Evolutionary conservation across 2,888 invertebrate species (phyloP), one percentile per base, ranked within the genome.

Genomic region (Macropis europaea): DNA sequence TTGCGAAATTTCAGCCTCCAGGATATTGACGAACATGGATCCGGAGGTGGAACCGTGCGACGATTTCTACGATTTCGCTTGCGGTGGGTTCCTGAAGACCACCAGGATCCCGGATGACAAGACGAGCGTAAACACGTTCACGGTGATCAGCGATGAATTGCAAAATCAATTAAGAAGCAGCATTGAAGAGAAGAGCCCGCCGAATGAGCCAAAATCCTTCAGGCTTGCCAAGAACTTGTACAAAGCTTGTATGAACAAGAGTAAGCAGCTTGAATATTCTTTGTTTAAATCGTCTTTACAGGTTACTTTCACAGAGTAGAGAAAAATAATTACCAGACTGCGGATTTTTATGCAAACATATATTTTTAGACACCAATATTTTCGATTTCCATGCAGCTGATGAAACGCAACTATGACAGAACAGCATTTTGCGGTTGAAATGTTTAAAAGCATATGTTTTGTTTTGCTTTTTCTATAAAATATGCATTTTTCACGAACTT

Each of bases 221-320:
- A 92, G 91, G 59, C 93, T 97, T 66, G 95, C 95, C 13, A 97
- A 97, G 89, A 93, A 94, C 19, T 91, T 97, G 71, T 98, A 96
- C 91, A 93, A 93, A 84, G 94, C 97, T 53, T 98, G 98, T 90
- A 95, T 97, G 94, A 96, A 97, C 88, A 94, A 94, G 90, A 93
- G 96, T 96, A 91, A 94, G 94, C 92, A 61, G 15, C 17, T 9
- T 9, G 7, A 30, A 30, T 30, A 30, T 30, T 6, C 7, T 30
- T 30, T 30, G 30, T n/a, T n/a, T n/a, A n/a, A n/a, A n/a, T n/a
- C n/a, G n/a, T n/a, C n/a, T n/a, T n/a, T n/a, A n/a, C n/a, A n/a
- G n/a, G n/a, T n/a, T n/a, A n/a, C n/a, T n/a, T n/a, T n/a, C n/a
- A n/a, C n/a, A n/a, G n/a, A n/a, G n/a, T n/a, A n/a, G n/a, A n/a